phyloP scores from a whole-genome alignment of 2,888 invertebrate species.

The Abrostola triplasia region DNA sequence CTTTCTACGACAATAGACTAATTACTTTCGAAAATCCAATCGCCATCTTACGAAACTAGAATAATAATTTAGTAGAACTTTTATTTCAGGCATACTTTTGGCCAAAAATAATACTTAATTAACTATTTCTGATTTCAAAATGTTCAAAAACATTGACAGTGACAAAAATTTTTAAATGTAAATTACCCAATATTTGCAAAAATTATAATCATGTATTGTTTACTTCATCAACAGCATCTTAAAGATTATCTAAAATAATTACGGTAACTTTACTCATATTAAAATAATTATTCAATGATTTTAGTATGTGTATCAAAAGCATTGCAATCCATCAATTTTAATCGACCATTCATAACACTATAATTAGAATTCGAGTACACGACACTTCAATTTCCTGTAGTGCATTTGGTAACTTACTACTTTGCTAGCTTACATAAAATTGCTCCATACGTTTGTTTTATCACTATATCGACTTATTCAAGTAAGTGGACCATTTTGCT shows the following conservation, averaged over 20 bases:
- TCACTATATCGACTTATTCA: not conserved
- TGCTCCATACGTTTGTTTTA: constrained; percentile 15
- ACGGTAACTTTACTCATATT: not conserved
- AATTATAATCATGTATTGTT: constrained; percentile 2
- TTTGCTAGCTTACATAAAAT: constrained; percentile 35
- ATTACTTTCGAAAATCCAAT: constrained; percentile 54
- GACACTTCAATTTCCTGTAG: constrained; percentile 19
- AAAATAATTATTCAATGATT: not conserved
- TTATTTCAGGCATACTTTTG: constrained; percentile 21
- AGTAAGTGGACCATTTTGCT: constrained; percentile 10
- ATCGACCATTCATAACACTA: constrained; percentile 12
- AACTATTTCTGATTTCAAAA: constrained; percentile 16
- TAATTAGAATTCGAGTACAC: constrained; percentile 27
- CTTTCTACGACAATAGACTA: constrained; percentile 69
- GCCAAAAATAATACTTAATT: constrained; percentile 11
- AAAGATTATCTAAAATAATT: no score
- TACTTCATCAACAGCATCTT: not conserved
- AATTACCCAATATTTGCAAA: not conserved
- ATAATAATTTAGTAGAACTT: constrained; percentile 50
- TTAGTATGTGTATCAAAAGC: not conserved
- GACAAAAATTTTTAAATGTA: no score
- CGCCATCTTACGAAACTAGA: constrained; percentile 48
- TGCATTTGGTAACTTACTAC: constrained; percentile 16
- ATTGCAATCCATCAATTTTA: constrained; percentile 20
- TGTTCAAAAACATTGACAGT: not conserved